Evolutionary conservation across 2,888 invertebrate species (phyloP).

Genomic region (Heliconius hortense): DNA sequence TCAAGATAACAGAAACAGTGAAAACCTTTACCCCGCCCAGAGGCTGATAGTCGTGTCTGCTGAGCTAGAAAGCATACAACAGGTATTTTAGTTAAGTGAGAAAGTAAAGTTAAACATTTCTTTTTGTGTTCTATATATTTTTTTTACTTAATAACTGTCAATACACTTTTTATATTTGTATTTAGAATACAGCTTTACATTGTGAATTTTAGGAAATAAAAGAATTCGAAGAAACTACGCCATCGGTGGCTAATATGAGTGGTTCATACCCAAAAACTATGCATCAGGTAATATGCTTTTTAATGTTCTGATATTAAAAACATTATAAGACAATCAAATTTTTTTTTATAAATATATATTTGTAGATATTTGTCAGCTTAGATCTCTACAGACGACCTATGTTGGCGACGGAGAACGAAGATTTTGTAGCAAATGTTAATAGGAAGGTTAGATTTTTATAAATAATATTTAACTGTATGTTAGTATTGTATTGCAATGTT

Average conservation of each 20-base stretch:
- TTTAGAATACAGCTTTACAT: not conserved
- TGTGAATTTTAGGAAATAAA: conserved; percentile 62
- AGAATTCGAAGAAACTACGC: conserved; percentile 61
- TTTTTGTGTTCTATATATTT: no score
- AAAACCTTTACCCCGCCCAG: conserved; percentile 62
- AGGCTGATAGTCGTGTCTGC: conserved; percentile 66
- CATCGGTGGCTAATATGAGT: conserved; percentile 46
- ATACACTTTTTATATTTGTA: not conserved
- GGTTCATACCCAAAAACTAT: conserved; percentile 71
- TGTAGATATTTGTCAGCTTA: conserved; percentile 73
- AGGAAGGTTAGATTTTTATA: conserved; percentile 70
- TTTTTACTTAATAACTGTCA: no score
- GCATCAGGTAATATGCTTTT: conserved; percentile 60
- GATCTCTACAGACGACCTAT: conserved; percentile 74
- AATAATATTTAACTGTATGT: not conserved
- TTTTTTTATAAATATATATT: conserved; percentile 35
- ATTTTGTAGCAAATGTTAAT: conserved; percentile 81
- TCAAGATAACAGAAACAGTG: conserved; percentile 62
- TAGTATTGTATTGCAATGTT: not conserved
- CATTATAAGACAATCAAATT: not conserved
- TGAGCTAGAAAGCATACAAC: conserved; percentile 66
- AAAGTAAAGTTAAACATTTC: no score
- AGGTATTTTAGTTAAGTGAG: conserved; percentile 50
- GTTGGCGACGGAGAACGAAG: conserved; percentile 80
- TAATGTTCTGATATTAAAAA: not conserved